phyloP scores from a whole-genome alignment of 2,797 vertebrate species.

The Oryzias sinensis region DNA sequence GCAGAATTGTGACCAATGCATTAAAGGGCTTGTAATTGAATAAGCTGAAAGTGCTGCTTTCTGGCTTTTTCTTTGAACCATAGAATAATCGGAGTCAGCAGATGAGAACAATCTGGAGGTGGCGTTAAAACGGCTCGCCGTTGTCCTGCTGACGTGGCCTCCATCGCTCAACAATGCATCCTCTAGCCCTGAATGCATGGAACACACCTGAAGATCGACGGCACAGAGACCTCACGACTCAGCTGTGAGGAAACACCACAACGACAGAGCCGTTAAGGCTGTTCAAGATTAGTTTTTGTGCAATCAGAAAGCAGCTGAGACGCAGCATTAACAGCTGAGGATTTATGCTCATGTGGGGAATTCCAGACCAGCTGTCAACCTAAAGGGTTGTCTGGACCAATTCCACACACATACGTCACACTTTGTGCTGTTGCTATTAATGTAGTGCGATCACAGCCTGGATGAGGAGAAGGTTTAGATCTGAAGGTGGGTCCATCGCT shows the following conservation, averaged over 20 bases:
- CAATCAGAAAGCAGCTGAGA: constrained; percentile 30
- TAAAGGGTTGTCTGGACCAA: constrained; percentile 28
- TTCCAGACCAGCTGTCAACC: constrained; percentile 49
- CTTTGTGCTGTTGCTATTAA: constrained; percentile 1
- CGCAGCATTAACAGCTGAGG: constrained; percentile 39
- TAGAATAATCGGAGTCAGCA: no score
- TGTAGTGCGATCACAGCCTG: not conserved
- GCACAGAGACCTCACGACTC: not conserved
- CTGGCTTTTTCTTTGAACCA: no score
- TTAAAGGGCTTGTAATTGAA: no score
- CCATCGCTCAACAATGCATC: no score
- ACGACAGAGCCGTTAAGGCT: constrained; percentile 31
- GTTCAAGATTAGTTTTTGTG: constrained; percentile 47
- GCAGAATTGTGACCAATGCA: no score
- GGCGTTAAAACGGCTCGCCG: no score
- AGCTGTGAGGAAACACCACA: constrained; percentile 11
- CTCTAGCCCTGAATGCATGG: no score
- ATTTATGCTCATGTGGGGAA: constrained; percentile 47
- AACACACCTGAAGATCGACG: no score
- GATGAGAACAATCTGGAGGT: no score
- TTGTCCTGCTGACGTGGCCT: no score
- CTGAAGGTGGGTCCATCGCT: not conserved
- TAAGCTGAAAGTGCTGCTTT: no score
- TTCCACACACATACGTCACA: constrained; percentile 26
- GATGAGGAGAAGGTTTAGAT: not conserved